These are phyloP conservation scores for Harpalus rufipes DNA, from an alignment of 2,888 invertebrate genomes.

Conservation along the genomic window DNA sequence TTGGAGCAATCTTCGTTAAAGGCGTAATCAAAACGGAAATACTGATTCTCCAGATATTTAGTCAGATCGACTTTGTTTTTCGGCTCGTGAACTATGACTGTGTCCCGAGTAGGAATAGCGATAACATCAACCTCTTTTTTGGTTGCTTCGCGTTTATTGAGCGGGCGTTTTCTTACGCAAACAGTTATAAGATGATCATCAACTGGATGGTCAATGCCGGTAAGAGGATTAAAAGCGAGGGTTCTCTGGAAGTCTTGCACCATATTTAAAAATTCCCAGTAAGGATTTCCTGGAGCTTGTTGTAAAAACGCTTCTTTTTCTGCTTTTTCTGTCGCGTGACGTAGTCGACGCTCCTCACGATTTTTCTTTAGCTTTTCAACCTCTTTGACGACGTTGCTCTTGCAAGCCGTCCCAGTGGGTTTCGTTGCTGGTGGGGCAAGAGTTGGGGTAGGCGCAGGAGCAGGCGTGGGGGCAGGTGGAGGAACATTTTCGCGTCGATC, in stretches of 20 bases:
- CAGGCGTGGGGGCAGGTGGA: conserved; percentile 14
- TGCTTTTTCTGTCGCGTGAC: conserved; percentile 95
- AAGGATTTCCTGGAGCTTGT: conserved; percentile 97
- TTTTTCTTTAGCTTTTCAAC: conserved; percentile 98
- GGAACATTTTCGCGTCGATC: conserved; percentile 64
- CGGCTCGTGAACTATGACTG: conserved; percentile 94
- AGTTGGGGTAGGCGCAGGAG: neutral
- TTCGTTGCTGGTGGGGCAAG: neutral
- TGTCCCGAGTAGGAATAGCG: conserved; percentile 96
- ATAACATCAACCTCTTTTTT: conserved; percentile 97
- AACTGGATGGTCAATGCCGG: conserved; percentile 87
- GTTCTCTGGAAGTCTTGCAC: conserved; percentile 90
- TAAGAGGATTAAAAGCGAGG: conserved; percentile 91
- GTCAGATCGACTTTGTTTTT: conserved; percentile 98
- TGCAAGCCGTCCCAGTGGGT: conserved; percentile 74
- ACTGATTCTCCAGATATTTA: conserved; percentile 98
- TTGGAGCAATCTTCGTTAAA: conserved; percentile 98
- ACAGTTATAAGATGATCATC: conserved; percentile 99
- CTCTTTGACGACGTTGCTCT: conserved; percentile 95
- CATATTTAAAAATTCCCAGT: conserved; percentile 99
- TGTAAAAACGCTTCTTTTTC: conserved; percentile 96
- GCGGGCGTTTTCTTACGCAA: conserved; percentile 97
- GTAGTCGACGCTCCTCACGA: conserved; percentile 94
- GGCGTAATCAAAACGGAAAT: conserved; percentile 98
- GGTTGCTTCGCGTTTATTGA: conserved; percentile 93